Evolutionary conservation across 2,888 invertebrate genomes (phyloP).

Genomic region (Rhagium mordax): DNA sequence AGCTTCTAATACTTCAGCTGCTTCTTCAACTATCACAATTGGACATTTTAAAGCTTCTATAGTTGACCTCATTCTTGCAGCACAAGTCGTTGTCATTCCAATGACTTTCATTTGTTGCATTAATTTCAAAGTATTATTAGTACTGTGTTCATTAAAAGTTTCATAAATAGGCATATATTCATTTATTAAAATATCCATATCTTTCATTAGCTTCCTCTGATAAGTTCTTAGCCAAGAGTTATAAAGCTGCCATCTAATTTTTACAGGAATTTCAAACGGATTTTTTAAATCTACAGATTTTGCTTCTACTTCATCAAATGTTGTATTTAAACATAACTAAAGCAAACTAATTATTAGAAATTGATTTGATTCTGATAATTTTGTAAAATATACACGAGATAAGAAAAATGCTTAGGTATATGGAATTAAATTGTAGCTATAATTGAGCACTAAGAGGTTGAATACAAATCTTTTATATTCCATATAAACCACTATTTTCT

Average conservation of each 20-base stretch:
- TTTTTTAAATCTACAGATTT: background rate
- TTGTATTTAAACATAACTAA: background rate
- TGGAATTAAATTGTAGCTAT: too few relatives aligned
- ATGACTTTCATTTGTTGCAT: constrained; percentile 74
- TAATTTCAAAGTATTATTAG: constrained; percentile 73
- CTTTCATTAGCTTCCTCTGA: background rate
- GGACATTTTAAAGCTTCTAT: constrained; percentile 73
- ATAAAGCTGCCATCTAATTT: background rate
- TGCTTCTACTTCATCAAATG: background rate
- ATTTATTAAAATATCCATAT: background rate
- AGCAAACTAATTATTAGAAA: background rate
- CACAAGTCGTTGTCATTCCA: constrained; percentile 85
- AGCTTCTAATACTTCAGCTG: constrained; percentile 89
- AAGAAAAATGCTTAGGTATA: too few relatives aligned
- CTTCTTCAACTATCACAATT: constrained; percentile 89
- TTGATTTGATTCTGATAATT: background rate
- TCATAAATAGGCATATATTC: background rate
- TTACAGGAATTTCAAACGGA: background rate
- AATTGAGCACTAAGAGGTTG: too few relatives aligned
- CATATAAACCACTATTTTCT: too few relatives aligned
- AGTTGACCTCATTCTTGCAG: constrained; percentile 78
- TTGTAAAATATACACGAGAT: background rate
- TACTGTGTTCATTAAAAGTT: constrained; percentile 66
- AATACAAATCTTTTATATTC: too few relatives aligned
- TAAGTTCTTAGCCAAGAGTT: background rate